Conservation (phyloP, 1,140 invertebrate species). For the Vanessa atalanta region DNA sequence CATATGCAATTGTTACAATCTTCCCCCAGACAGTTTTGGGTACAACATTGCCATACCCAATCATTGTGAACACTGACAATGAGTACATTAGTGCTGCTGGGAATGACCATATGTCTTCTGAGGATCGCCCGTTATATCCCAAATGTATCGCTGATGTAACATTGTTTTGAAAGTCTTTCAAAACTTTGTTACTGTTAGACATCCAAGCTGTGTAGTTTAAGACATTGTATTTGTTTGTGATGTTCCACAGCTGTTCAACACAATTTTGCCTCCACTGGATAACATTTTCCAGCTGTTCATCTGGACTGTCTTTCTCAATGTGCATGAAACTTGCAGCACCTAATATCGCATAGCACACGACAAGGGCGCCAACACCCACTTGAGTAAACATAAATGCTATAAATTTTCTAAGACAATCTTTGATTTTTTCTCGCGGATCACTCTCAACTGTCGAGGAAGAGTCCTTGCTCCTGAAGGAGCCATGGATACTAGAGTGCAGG, state of each 20-base stretch:
- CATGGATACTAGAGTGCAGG: constrained; percentile 63
- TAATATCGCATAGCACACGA: constrained; percentile 96
- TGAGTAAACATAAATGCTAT: constrained; percentile 95
- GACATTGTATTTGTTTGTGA: constrained; percentile 87
- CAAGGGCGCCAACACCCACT: constrained; percentile 96
- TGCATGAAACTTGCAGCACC: constrained; percentile 95
- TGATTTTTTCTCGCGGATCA: constrained; percentile 86
- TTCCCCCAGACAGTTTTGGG: constrained; percentile 95
- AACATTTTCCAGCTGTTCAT: constrained; percentile 80
- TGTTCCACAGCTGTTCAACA: constrained; percentile 86
- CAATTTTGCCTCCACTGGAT: constrained; percentile 78
- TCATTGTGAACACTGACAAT: constrained; percentile 94
- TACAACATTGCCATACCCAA: constrained; percentile 97
- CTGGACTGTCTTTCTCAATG: constrained; percentile 89
- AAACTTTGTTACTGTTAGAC: constrained; percentile 83
- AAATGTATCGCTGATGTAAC: constrained; percentile 86
- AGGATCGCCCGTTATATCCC: constrained; percentile 89
- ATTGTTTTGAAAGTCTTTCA: constrained; percentile 87
- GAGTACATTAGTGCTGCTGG: constrained; percentile 93
- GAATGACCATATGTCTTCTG: constrained; percentile 89
- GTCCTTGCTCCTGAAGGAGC: constrained; percentile 84
- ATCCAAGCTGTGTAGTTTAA: constrained; percentile 89
- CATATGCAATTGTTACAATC: constrained; percentile 95
- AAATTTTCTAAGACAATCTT: constrained; percentile 91
- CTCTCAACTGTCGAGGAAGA: constrained; percentile 85